Conservation (phyloP, 1,140 invertebrate species). For the Drosophila orena region DNA sequence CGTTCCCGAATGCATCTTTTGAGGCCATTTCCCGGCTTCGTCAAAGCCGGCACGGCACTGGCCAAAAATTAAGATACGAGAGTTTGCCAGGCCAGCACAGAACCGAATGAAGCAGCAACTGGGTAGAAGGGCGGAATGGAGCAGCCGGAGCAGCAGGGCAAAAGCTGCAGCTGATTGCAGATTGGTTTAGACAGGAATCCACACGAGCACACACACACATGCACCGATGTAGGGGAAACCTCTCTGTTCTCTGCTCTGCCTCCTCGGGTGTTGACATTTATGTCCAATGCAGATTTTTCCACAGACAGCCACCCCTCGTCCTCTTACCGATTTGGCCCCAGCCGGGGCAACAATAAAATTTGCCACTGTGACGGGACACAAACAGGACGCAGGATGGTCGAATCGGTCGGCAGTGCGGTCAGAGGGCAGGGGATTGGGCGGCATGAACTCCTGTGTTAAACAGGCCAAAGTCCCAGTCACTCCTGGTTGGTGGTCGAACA, state of each 20-base stretch:
- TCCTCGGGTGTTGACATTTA: slow-evolving; percentile 79
- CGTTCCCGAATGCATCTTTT: slow-evolving; percentile 56
- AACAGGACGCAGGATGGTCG: slow-evolving; percentile 46
- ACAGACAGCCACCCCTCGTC: slow-evolving; percentile 22
- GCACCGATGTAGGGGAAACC: slow-evolving; percentile 3
- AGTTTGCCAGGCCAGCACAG: slow-evolving; percentile 17
- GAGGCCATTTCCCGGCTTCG: slow-evolving; percentile 25
- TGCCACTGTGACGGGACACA: slow-evolving; percentile 49
- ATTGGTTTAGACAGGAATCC: slow-evolving; percentile 69
- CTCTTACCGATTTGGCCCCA: not conserved
- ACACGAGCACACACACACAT: slow-evolving; percentile 12
- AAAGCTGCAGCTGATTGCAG: slow-evolving; percentile 76
- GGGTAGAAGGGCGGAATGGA: slow-evolving; percentile 1
- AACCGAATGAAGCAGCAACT: no score
- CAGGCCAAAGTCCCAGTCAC: slow-evolving; percentile 53
- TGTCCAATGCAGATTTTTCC: slow-evolving; percentile 82
- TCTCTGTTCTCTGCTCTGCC: slow-evolving; percentile 19
- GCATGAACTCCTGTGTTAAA: slow-evolving; percentile 51
- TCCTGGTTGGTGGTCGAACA: slow-evolving; percentile 42
- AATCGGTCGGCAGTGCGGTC: slow-evolving; percentile 18
- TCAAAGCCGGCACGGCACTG: not conserved
- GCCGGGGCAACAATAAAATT: slow-evolving; percentile 71
- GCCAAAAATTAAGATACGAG: slow-evolving; percentile 74
- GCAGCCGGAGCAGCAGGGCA: no score
- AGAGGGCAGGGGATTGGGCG: slow-evolving; percentile 9